Conservation (phyloP, 2,888 invertebrate genomes). For the Microplitis deprimator region DNA sequence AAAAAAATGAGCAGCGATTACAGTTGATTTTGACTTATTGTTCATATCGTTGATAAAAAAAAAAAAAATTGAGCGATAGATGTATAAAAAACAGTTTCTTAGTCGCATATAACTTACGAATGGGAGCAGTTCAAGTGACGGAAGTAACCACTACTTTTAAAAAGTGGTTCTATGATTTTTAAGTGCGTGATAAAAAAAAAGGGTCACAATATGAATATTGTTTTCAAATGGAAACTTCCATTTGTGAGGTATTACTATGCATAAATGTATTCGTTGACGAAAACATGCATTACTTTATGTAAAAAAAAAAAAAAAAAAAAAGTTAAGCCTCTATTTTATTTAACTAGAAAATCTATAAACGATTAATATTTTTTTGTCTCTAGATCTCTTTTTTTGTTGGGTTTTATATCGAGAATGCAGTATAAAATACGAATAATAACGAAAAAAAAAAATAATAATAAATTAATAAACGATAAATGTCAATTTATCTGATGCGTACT, state of each 20-base stretch:
- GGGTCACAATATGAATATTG: slow-evolving; percentile 7
- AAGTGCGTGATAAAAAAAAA: slow-evolving; percentile 24
- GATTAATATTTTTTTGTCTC: background rate
- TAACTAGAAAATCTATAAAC: background rate
- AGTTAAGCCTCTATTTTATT: background rate
- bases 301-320: background rate
- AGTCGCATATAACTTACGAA: slow-evolving; percentile 20
- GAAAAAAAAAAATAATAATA: slow-evolving; percentile 24
- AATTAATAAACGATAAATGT: slow-evolving; percentile 35
- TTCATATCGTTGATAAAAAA: slow-evolving; percentile 25
- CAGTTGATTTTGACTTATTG: slow-evolving; percentile 21
- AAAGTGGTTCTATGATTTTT: slow-evolving; percentile 15
- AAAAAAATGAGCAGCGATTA: slow-evolving; percentile 22
- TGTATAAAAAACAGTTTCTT: slow-evolving; percentile 4
- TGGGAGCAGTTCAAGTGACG: slow-evolving; percentile 16
- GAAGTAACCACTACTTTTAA: slow-evolving; percentile 21
- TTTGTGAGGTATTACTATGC: slow-evolving; percentile 1
- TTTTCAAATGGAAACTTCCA: slow-evolving; percentile 13
- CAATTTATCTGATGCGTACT: slow-evolving; percentile 44
- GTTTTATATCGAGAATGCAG: slow-evolving; percentile 11
- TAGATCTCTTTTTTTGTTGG: slow-evolving; percentile 3
- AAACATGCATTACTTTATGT: slow-evolving; percentile 14
- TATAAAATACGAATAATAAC: slow-evolving; percentile 4
- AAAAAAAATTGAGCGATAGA: slow-evolving; percentile 4
- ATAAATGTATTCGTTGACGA: slow-evolving; percentile 13